Conservation (phyloP, 2,888 invertebrate genomes). For the Watsonalla cultraria region DNA sequence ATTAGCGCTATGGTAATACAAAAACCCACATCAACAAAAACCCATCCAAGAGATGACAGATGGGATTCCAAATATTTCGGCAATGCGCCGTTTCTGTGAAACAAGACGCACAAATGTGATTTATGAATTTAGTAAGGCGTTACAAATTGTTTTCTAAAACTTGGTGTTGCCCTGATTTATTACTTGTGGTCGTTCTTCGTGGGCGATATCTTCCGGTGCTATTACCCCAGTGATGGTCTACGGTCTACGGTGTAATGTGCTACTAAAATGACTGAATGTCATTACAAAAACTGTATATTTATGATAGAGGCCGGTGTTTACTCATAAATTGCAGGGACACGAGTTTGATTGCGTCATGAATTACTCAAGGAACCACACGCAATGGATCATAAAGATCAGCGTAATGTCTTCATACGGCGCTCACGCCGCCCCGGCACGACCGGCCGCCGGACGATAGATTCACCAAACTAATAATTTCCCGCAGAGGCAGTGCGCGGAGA, state of each 20-base stretch:
- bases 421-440: constrained; percentile 48
- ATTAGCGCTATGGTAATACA: constrained; percentile 53
- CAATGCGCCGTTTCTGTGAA: constrained; percentile 66
- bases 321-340: constrained; percentile 55
- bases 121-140: constrained; percentile 58
- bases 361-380: constrained; percentile 63
- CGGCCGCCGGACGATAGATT: constrained; percentile 43
- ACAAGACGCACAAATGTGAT: constrained; percentile 64
- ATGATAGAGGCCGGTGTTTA: constrained; percentile 19
- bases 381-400: constrained; percentile 62
- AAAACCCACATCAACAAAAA: constrained; percentile 56
- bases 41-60: constrained; percentile 61
- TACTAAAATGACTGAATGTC: constrained; percentile 8
- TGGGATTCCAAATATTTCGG: constrained; percentile 70
- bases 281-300: constrained; percentile 28
- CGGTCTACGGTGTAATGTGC: neutral
- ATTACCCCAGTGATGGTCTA: neutral
- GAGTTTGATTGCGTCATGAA: constrained; percentile 60
- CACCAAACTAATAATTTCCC: constrained; percentile 68
- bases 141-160: constrained; percentile 67
- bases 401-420: constrained; percentile 71
- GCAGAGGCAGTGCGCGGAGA: constrained; percentile 40
- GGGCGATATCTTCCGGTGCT: constrained; percentile 18
- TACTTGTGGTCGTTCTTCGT: constrained; percentile 34
- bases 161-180: constrained; percentile 48